Percentiles rank a stretch among this genome's conserved stretches.
phyloP scores from a whole-genome alignment of 1,140 invertebrate genomes.

The Augochlora pura region DNA sequence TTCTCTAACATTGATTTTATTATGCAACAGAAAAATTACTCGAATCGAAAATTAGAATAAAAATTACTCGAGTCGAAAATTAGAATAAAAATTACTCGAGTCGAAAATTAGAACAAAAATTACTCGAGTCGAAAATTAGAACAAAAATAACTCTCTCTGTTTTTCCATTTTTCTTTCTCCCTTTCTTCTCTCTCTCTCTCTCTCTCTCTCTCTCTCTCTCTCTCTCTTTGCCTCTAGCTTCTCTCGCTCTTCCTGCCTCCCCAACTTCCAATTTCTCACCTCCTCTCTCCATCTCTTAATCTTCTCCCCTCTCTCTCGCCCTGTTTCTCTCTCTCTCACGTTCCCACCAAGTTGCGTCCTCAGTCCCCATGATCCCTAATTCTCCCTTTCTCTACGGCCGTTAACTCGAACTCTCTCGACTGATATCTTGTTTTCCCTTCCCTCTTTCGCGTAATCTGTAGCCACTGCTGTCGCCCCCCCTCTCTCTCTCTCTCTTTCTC shows the following conservation, averaged over 20 bases:
- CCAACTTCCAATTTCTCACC: too few relatives aligned
- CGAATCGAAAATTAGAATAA: too few relatives aligned
- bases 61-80: too few relatives aligned
- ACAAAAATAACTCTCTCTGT: not conserved
- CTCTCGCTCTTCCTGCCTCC: not conserved
- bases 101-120: too few relatives aligned
- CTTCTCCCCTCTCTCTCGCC: not conserved
- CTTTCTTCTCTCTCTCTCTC: not conserved
- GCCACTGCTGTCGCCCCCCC: not conserved
- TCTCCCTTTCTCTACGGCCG: not conserved
- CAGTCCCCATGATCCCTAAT: conserved; percentile 2
- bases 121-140: too few relatives aligned
- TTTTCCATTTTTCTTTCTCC: conserved; percentile 22
- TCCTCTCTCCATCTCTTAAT: not conserved
- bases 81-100: too few relatives aligned
- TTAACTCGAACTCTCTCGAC: not conserved
- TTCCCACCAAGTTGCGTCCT: too few relatives aligned
- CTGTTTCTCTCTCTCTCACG: too few relatives aligned
- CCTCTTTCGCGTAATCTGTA: conserved; percentile 17
- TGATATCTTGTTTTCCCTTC: conserved; percentile 21
- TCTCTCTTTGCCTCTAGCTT: not conserved
- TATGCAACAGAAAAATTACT: too few relatives aligned
- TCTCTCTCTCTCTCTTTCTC: too few relatives aligned
- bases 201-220: not conserved
- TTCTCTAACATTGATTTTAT: too few relatives aligned